Percentiles rank a stretch among this genome's conserved stretches.
Conservation (phyloP, 1,140 invertebrate species). For the Drosophila leontia region DNA sequence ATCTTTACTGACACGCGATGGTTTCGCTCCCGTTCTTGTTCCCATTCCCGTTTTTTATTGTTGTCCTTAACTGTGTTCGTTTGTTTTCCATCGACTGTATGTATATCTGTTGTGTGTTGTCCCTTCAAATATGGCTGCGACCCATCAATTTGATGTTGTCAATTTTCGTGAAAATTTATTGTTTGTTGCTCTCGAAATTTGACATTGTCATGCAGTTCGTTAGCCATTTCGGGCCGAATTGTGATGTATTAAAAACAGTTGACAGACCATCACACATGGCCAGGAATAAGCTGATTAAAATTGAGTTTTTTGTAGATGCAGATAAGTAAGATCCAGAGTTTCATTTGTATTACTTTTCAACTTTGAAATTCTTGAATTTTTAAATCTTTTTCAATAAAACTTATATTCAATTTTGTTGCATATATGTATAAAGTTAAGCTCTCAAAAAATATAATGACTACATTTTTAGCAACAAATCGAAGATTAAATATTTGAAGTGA, state of each 20-base stretch:
- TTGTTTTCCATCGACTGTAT: constrained; percentile 26
- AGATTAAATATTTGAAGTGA: neutral
- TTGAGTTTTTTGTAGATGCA: neutral
- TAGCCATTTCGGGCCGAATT: constrained; percentile 58
- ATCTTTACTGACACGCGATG: constrained; percentile 79
- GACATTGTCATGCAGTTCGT: constrained; percentile 83
- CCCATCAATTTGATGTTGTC: constrained; percentile 82
- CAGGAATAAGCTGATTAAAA: constrained; percentile 19
- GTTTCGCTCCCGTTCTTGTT: constrained; percentile 24
- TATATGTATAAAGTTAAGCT: no score
- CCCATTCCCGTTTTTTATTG: constrained; percentile 39
- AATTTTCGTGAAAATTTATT: constrained; percentile 82
- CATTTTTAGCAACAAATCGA: neutral
- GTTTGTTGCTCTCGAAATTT: constrained; percentile 75
- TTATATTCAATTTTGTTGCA: neutral
- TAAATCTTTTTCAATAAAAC: neutral
- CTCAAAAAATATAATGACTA: neutral
- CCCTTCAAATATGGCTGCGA: constrained; percentile 62
- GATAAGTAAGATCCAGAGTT: neutral
- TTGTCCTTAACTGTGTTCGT: constrained; percentile 60
- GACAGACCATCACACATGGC: constrained; percentile 34
- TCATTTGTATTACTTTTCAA: neutral
- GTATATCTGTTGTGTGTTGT: constrained; percentile 29
- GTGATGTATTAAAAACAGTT: constrained; percentile 63
- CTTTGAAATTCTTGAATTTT: neutral